Evolutionary conservation across 2,113 vertebrate genomes (phyloP), one percentile per base, ranked within the genome.

Genomic region (Penelope pileata): DNA sequence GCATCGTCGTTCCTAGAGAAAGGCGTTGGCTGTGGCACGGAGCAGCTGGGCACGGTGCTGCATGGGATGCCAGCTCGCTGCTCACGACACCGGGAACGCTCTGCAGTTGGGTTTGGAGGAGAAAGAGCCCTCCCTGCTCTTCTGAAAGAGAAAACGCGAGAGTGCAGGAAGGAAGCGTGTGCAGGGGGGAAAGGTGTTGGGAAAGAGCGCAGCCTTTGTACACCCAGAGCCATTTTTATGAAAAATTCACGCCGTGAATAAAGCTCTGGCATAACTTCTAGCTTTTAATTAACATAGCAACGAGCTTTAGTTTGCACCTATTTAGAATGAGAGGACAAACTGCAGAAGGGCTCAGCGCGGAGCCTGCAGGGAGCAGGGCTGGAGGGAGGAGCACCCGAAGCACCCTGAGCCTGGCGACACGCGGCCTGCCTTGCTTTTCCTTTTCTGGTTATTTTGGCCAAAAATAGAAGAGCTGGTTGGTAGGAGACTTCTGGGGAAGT

Each of bases 1-100:
- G 91, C 86, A 26, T 40, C 64, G 23, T 64, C 54, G 16, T 95
- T 94, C 68, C 88, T 81, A 60, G 51, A 88, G 69, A 78, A 93
- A 90, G 29, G 36, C 74, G 54, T n/a, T 62, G 90, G 73, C 42
- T 86, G 10, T 74, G 68, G 74, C 82, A 81, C 53, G 85, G 67
- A 78, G n/a, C n/a, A n/a, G n/a, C 34, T 77, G 87, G 75, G 79
- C 68, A 83, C 76, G 72, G 75, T 74, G 79, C 70, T 90, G 64
- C 34, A 81, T 88, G 87, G 42, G 79, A 67, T 1, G 9, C 58
- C 87, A 34, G 24, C 84, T 76, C 86, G 69, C 48, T 77, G 82
- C n/a, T 88, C 90, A 60, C 40, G 63, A 83, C 93, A 93, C 82
- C 32, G 34, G 64, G 84, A 68, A 64, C 2, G 42, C 30, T 3